Evolutionary conservation across 2,113 vertebrate genomes (phyloP).

Genomic region (Atrichornis clamosus): DNA sequence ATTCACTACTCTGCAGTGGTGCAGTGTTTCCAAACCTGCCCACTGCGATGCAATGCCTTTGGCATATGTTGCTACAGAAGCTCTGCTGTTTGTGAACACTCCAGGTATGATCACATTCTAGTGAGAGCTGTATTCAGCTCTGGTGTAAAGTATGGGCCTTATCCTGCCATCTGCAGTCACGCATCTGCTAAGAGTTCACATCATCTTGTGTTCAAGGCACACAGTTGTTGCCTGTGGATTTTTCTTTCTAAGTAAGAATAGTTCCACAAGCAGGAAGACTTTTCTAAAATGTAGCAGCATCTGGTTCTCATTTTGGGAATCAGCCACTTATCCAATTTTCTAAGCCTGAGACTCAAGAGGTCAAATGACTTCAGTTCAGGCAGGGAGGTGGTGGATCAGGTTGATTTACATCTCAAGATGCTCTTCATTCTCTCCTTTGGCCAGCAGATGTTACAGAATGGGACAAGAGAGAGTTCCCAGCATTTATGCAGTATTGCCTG

Average conservation of each 20-base stretch:
- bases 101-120: neutral
- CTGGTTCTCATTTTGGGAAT: conserved; percentile 15
- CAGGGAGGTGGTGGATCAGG: neutral
- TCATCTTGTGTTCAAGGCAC: neutral
- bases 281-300: neutral
- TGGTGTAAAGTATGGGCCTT: neutral
- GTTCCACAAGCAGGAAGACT: neutral
- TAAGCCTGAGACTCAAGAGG: neutral
- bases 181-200: neutral
- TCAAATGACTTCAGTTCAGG: neutral
- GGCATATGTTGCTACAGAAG: neutral
- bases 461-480: neutral
- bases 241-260: neutral
- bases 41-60: neutral
- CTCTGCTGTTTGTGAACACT: neutral
- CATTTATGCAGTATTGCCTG: neutral
- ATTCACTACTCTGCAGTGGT: neutral
- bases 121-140: neutral
- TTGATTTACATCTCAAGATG: neutral
- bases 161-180: neutral
- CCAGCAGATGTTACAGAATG: neutral
- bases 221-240: neutral
- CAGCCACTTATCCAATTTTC: neutral
- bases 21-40: neutral
- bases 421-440: neutral